Conservation (phyloP, 2,113 vertebrate genomes). For the Aythya baeri region DNA sequence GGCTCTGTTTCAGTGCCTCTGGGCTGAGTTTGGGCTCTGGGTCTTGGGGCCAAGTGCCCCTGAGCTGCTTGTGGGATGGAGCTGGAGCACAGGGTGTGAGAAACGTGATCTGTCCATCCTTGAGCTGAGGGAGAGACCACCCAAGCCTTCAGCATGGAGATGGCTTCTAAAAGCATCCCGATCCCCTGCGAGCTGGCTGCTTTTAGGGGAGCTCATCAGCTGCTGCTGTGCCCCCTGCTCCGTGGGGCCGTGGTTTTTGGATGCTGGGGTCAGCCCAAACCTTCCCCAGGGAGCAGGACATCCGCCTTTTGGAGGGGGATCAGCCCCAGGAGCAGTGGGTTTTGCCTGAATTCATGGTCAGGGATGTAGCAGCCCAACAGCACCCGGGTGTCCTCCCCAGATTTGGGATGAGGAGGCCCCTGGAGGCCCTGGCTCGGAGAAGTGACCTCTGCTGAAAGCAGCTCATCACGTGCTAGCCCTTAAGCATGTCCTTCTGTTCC, state of each 20-base stretch:
- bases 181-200: background rate
- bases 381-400: background rate
- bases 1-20: fast-evolving
- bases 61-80: fast-evolving
- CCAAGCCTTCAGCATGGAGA: background rate
- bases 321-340: background rate
- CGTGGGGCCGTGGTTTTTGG: background rate
- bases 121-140: background rate
- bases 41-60: background rate
- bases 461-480: background rate
- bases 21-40: background rate
- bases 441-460: background rate
- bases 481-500: background rate
- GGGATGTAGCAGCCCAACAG: background rate
- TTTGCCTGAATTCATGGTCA: background rate
- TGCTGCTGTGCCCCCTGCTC: background rate
- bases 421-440: background rate
- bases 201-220: too few relatives aligned
- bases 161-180: background rate
- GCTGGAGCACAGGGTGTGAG: fast-evolving
- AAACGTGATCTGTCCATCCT: background rate
- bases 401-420: background rate
- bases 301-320: fast-evolving
- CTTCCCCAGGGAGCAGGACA: fast-evolving
- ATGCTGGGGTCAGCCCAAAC: background rate